Percentiles rank a stretch among this genome's conserved stretches.
phyloP scores from a whole-genome alignment of 2,888 invertebrate species.

The Gymnosoma rotundatum region DNA sequence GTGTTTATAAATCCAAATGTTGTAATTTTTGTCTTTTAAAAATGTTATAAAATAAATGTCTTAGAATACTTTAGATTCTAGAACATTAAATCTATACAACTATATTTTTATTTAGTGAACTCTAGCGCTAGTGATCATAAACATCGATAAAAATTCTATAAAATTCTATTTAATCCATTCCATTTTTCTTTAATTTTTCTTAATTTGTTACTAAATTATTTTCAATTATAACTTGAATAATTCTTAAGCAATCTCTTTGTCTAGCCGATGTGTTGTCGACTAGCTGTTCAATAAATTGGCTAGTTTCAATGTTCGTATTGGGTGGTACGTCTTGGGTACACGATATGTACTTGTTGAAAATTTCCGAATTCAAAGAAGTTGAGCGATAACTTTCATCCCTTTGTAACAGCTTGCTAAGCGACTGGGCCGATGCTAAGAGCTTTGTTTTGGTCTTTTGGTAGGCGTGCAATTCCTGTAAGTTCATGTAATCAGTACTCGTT shows the following conservation, averaged over 20 bases:
- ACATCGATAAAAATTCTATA: slow-evolving; percentile 1
- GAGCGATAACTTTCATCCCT: slow-evolving; percentile 77
- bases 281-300: slow-evolving; percentile 78
- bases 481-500: slow-evolving; percentile 78
- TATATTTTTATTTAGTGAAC: no score
- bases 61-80: no score
- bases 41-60: no score
- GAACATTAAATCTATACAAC: no score
- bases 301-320: slow-evolving; percentile 78
- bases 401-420: slow-evolving; percentile 76
- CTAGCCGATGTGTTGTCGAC: slow-evolving; percentile 79
- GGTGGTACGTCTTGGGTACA: slow-evolving; percentile 81
- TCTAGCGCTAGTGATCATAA: slow-evolving; percentile 14
- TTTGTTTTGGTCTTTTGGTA: slow-evolving; percentile 79
- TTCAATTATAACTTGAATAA: slow-evolving; percentile 79
- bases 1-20: no score
- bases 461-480: slow-evolving; percentile 78
- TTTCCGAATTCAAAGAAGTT: slow-evolving; percentile 79
- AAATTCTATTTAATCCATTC: no score
- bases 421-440: slow-evolving; percentile 77
- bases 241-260: slow-evolving; percentile 79
- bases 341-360: slow-evolving; percentile 80
- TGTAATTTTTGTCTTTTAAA: no score
- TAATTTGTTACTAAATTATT: slow-evolving; percentile 78
- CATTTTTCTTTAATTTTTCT: slow-evolving; percentile 4